Evolutionary conservation across 1,140 invertebrate species (phyloP).

Genomic region (Batillaria attramentaria): DNA sequence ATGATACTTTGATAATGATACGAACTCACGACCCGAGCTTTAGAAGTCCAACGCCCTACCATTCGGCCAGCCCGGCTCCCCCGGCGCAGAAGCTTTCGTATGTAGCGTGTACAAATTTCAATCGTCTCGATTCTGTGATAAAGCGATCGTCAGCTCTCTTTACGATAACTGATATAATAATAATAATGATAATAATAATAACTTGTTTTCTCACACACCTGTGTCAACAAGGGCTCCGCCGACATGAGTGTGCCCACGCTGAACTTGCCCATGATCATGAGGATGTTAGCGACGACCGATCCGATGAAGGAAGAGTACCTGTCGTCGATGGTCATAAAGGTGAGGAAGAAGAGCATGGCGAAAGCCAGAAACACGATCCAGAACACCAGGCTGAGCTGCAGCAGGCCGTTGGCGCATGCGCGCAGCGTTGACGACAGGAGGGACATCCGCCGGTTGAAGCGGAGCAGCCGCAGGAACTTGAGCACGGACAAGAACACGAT

Average conservation of each 20-base stretch:
- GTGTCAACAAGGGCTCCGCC: constrained; percentile 71
- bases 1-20: too few species aligned
- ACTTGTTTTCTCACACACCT: constrained; percentile 67
- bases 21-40: too few species aligned
- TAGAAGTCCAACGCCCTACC: too few species aligned
- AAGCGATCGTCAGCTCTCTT: constrained; percentile 76
- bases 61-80: too few species aligned
- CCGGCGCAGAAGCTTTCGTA: constrained; percentile 59
- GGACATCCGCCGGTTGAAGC: constrained; percentile 75
- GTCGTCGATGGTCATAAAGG: constrained; percentile 70
- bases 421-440: constrained; percentile 68
- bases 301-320: constrained; percentile 73
- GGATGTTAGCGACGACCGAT: constrained; percentile 73
- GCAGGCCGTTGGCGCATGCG: constrained; percentile 60
- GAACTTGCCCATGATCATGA: constrained; percentile 76
- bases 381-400: constrained; percentile 71
- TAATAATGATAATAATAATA: constrained; percentile 73
- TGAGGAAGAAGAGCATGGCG: constrained; percentile 73
- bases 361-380: constrained; percentile 70
- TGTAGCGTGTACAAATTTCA: constrained; percentile 74
- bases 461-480: constrained; percentile 74
- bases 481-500: constrained; percentile 73
- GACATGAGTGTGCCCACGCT: constrained; percentile 73
- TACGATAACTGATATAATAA: constrained; percentile 77
- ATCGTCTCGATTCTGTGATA: constrained; percentile 72